These are phyloP conservation scores for Eueides isabella DNA, from an alignment of 1,140 invertebrate genomes.

Conservation along the genomic window DNA sequence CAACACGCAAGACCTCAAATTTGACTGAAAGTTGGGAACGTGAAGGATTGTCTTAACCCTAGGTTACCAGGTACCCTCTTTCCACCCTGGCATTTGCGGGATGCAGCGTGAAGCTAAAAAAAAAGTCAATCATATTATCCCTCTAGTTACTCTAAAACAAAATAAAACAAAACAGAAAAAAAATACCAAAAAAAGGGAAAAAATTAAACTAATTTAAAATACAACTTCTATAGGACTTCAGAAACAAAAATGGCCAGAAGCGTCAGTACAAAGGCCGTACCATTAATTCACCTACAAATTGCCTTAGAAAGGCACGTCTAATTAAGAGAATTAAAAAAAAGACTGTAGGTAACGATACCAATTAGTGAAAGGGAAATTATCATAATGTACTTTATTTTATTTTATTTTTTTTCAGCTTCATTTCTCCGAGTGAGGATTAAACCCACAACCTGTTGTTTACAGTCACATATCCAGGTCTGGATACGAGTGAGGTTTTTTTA, in stretches of 20 bases:
- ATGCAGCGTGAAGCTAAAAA: not conserved
- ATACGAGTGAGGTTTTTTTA: too few species aligned
- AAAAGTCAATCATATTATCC: not conserved
- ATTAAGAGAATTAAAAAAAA: slow-evolving; percentile 23
- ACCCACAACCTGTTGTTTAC: too few species aligned
- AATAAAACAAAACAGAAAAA: not conserved
- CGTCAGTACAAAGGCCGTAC: slow-evolving; percentile 12
- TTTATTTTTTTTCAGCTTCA: too few species aligned
- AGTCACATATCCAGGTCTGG: too few species aligned
- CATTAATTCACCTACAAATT: slow-evolving; percentile 31
- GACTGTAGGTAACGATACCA: not conserved
- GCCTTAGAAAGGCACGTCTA: slow-evolving; percentile 22
- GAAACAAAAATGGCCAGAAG: slow-evolving; percentile 3
- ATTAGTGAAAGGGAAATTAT: slow-evolving; percentile 5
- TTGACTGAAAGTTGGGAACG: not conserved
- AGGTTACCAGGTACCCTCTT: too few species aligned
- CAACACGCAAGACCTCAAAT: too few species aligned
- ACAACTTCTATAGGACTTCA: slow-evolving; percentile 5
- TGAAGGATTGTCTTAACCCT: not conserved
- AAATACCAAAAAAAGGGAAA: too few species aligned
- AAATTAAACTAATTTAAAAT: slow-evolving; percentile 15
- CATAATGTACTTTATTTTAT: not conserved
- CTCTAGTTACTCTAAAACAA: not conserved
- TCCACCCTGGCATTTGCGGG: not conserved
- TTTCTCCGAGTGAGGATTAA: too few species aligned